Evolutionary conservation across 2,888 invertebrate species (phyloP).

Genomic region (Vesta saturnalis): DNA sequence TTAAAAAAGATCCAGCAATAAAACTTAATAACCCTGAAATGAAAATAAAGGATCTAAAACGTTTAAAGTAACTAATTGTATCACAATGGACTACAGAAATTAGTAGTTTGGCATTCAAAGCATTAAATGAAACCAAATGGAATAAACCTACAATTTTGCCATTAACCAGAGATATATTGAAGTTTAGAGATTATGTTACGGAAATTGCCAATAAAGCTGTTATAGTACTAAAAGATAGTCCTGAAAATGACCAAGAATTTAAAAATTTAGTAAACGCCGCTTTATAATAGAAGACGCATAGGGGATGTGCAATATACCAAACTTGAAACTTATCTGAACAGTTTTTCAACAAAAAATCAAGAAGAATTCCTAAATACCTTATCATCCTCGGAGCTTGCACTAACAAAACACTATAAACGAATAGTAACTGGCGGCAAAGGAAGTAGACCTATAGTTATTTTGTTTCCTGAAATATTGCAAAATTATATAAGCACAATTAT

Average conservation of each 20-base stretch:
- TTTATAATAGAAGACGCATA: constrained; percentile 32
- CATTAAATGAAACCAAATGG: constrained; percentile 32
- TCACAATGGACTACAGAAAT: constrained; percentile 27
- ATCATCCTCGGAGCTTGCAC: constrained; percentile 24
- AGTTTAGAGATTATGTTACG: constrained; percentile 29
- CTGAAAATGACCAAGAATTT: constrained; percentile 13
- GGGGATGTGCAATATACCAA: constrained; percentile 26
- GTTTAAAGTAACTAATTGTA: constrained; percentile 21
- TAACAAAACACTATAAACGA: constrained; percentile 24
- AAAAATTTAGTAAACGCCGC: constrained; percentile 19
- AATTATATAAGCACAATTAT: constrained; percentile 25
- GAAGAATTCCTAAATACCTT: constrained; percentile 20
- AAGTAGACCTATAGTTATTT: constrained; percentile 28
- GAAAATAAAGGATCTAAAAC: constrained; percentile 25
- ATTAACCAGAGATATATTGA: constrained; percentile 30
- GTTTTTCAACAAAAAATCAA: constrained; percentile 27
- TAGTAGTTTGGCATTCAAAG: constrained; percentile 28
- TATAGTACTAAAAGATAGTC: constrained; percentile 14
- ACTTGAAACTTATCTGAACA: constrained; percentile 19
- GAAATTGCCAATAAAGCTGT: constrained; percentile 6
- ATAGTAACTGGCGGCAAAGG: no score
- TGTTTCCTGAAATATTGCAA: constrained; percentile 31
- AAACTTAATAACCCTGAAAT: constrained; percentile 13
- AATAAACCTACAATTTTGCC: constrained; percentile 24
- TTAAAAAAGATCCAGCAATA: constrained; percentile 14